Percentiles rank a stretch among this genome's conserved stretches.
Evolutionary conservation across 92 coral and sea anemone genomes (phyloP).

Genomic region (Zoanthus gigantus): DNA sequence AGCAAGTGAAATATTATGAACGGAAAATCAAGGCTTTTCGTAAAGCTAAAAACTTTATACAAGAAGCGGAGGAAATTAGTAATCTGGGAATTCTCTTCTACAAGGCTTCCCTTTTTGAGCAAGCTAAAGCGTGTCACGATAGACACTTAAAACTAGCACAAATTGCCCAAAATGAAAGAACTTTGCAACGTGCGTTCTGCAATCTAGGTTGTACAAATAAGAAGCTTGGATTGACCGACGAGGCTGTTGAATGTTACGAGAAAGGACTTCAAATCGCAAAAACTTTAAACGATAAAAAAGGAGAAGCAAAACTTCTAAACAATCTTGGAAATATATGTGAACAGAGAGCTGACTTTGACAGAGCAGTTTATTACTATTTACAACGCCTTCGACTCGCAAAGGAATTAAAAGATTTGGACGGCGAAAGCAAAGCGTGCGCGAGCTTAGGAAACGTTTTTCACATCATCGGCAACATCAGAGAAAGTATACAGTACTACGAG

Average conservation of each 20-base stretch:
- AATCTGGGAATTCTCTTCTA: slow-evolving; percentile 93
- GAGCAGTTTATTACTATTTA: slow-evolving; percentile 85
- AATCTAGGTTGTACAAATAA: slow-evolving; percentile 94
- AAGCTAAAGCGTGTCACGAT: slow-evolving; percentile 92
- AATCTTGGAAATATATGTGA: slow-evolving; percentile 93
- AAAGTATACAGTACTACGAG: slow-evolving; percentile 93
- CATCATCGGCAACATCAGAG: slow-evolving; percentile 89
- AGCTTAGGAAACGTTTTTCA: slow-evolving; percentile 93
- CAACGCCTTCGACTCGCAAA: slow-evolving; percentile 86
- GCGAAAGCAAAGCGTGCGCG: slow-evolving; percentile 95
- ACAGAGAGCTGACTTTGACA: slow-evolving; percentile 88
- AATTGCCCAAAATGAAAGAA: slow-evolving; percentile 65
- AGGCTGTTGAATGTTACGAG: slow-evolving; percentile 93
- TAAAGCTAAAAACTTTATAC: slow-evolving; percentile 78
- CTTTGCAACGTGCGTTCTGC: slow-evolving; percentile 89
- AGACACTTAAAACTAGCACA: slow-evolving; percentile 82
- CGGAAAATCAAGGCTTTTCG: slow-evolving; percentile 74
- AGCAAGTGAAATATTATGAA: slow-evolving; percentile 86
- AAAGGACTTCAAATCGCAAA: slow-evolving; percentile 90
- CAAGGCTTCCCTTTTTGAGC: slow-evolving; percentile 78
- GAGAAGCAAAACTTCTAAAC: slow-evolving; percentile 96
- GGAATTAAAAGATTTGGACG: slow-evolving; percentile 87
- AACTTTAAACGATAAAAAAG: slow-evolving; percentile 79
- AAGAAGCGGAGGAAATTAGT: slow-evolving; percentile 90
- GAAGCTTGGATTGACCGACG: slow-evolving; percentile 79